Percentiles rank a stretch among this genome's conserved stretches.
These are phyloP conservation scores for Scophthalmus maximus DNA, from an alignment of 2,113 vertebrate species.

Conservation along the genomic window DNA sequence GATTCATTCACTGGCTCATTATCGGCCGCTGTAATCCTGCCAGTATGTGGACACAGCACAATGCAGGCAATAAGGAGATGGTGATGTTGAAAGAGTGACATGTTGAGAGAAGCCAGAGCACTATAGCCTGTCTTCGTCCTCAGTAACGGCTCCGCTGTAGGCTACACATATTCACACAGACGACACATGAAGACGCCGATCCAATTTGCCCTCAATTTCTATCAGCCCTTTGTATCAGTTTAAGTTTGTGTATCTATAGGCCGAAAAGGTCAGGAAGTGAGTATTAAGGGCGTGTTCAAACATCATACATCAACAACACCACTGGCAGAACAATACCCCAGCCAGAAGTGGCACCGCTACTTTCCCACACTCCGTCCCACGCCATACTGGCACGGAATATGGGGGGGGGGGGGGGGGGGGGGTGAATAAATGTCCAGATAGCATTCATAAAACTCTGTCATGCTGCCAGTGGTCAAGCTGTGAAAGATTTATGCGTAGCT, in stretches of 20 bases:
- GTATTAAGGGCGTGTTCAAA: slow-evolving; percentile 60
- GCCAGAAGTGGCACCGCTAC: slow-evolving; percentile 42
- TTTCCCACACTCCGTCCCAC: slow-evolving; percentile 74
- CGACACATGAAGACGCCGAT: not conserved
- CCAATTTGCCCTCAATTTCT: slow-evolving; percentile 20
- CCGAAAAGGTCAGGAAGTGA: slow-evolving; percentile 63
- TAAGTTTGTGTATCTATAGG: slow-evolving; percentile 39
- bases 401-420: slow-evolving; percentile 19
- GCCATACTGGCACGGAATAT: slow-evolving; percentile 45
- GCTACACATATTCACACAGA: too few relatives aligned
- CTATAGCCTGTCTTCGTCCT: not conserved
- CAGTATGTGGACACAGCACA: slow-evolving; percentile 29
- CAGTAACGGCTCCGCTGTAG: not conserved
- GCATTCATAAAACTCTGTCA: slow-evolving; percentile 58
- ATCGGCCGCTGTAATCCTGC: slow-evolving; percentile 50
- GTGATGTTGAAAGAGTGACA: slow-evolving; percentile 35
- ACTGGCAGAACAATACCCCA: slow-evolving; percentile 70
- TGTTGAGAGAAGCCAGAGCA: not conserved
- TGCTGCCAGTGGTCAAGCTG: slow-evolving; percentile 25
- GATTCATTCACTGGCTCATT: slow-evolving; percentile 56
- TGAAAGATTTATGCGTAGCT: slow-evolving; percentile 57
- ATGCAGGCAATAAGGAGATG: slow-evolving; percentile 11
- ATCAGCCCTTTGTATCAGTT: slow-evolving; percentile 49
- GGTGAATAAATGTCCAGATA: slow-evolving; percentile 53
- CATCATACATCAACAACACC: slow-evolving; percentile 51